phyloP scores from a whole-genome alignment of 2,113 vertebrate genomes.

The Pheucticus melanocephalus region DNA sequence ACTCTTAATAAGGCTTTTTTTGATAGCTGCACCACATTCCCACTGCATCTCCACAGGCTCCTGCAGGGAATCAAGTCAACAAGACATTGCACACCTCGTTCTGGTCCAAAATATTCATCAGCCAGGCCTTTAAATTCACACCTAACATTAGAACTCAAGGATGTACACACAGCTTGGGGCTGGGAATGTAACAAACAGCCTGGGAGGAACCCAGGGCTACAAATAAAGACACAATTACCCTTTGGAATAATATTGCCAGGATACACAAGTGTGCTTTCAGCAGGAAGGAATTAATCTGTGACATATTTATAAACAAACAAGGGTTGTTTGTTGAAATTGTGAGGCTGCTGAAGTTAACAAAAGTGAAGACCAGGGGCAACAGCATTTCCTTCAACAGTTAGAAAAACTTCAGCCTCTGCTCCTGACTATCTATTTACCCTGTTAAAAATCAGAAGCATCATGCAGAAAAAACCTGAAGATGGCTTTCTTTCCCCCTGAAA shows the following conservation, averaged over 20 bases:
- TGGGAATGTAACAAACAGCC: neutral
- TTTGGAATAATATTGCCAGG: neutral
- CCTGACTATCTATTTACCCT: neutral
- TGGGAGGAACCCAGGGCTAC: neutral
- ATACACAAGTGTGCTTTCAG: neutral
- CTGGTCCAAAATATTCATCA: neutral
- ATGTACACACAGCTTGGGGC: neutral
- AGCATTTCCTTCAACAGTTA: neutral
- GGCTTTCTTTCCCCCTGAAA: neutral
- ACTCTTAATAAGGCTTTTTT: constrained; percentile 38
- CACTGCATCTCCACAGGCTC: neutral
- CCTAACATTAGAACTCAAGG: neutral
- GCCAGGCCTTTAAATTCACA: neutral
- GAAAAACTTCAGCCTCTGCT: neutral
- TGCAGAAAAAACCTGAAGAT: neutral
- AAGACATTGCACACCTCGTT: neutral
- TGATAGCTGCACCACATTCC: constrained; percentile 36
- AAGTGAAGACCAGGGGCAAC: neutral
- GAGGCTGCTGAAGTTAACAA: neutral
- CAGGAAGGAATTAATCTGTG: neutral
- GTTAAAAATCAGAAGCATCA: neutral
- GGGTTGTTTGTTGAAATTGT: neutral
- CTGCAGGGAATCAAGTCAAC: constrained; percentile 28
- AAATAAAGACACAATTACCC: neutral
- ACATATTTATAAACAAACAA: neutral